phyloP scores from a whole-genome alignment of 2,113 vertebrate genomes.

The Catharus fuscescens region DNA sequence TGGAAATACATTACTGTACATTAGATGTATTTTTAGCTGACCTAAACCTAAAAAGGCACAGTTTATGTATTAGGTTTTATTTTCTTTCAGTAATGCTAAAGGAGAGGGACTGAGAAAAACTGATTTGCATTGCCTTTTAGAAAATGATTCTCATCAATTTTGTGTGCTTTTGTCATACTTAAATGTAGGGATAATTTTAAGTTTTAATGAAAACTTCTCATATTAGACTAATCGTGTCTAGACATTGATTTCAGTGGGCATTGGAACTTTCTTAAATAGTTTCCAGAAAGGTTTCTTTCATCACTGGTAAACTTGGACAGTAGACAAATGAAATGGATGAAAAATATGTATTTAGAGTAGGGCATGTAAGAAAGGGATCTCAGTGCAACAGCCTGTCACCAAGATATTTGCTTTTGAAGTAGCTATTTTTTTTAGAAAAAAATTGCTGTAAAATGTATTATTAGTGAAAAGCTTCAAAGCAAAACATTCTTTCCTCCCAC shows the following conservation, averaged over 20 bases:
- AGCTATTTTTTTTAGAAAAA: not conserved
- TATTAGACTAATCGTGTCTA: not conserved
- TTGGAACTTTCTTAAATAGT: not conserved
- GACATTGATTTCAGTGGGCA: slow-evolving; percentile 4
- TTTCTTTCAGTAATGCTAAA: not conserved
- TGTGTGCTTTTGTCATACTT: not conserved
- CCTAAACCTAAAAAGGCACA: not conserved
- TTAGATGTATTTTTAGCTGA: not conserved
- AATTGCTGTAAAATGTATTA: slow-evolving; percentile 1
- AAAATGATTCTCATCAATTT: not conserved
- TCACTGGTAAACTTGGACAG: slow-evolving; percentile 32
- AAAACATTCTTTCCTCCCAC: not conserved
- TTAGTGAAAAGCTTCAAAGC: slow-evolving; percentile 32
- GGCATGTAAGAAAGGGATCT: not conserved
- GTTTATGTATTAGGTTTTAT: not conserved
- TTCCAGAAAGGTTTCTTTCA: slow-evolving; percentile 48
- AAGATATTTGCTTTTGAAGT: slow-evolving; percentile 8
- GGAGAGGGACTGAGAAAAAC: not conserved
- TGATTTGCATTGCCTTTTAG: not conserved
- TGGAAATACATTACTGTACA: not conserved
- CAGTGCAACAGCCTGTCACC: not conserved
- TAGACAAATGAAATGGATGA: slow-evolving; percentile 38
- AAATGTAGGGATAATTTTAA: not conserved
- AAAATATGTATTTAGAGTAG: slow-evolving; percentile 10
- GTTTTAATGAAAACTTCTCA: not conserved